These are phyloP conservation scores for Ictalurus punctatus DNA, from an alignment of 2,113 vertebrate genomes.

Conservation along the genomic window DNA sequence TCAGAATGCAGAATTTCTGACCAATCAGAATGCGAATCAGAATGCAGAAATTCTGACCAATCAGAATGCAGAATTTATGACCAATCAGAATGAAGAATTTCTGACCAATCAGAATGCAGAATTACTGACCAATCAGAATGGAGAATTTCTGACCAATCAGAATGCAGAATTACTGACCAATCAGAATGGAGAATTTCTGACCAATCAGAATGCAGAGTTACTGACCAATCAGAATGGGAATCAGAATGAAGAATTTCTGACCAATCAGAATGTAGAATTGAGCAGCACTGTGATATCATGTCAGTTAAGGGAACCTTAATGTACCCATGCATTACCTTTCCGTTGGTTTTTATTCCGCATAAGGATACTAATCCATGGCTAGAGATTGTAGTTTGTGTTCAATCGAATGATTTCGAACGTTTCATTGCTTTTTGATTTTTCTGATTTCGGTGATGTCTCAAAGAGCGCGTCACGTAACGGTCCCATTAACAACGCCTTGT, in stretches of 20 bases:
- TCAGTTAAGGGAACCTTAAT: not conserved
- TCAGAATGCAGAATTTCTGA: too few species aligned
- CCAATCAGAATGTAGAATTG: not conserved
- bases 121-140: too few species aligned
- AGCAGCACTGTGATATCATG: not conserved
- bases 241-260: too few species aligned
- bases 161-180: too few species aligned
- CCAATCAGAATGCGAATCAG: too few species aligned
- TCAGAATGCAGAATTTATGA: not conserved
- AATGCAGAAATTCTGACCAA: too few species aligned
- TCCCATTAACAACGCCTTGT: conserved; percentile 73
- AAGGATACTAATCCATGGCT: not conserved
- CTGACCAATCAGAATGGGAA: too few species aligned
- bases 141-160: too few species aligned
- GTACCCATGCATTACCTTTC: not conserved
- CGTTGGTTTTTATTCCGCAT: not conserved
- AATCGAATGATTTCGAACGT: not conserved
- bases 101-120: not conserved
- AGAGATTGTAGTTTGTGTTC: not conserved
- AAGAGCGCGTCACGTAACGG: not conserved
- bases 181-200: too few species aligned
- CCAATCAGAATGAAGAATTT: too few species aligned
- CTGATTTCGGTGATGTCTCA: not conserved
- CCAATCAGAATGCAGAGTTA: too few species aligned
- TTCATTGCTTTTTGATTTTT: not conserved